Conservation (phyloP, 2,888 invertebrate species). For the Eurytoma adleriae region DNA sequence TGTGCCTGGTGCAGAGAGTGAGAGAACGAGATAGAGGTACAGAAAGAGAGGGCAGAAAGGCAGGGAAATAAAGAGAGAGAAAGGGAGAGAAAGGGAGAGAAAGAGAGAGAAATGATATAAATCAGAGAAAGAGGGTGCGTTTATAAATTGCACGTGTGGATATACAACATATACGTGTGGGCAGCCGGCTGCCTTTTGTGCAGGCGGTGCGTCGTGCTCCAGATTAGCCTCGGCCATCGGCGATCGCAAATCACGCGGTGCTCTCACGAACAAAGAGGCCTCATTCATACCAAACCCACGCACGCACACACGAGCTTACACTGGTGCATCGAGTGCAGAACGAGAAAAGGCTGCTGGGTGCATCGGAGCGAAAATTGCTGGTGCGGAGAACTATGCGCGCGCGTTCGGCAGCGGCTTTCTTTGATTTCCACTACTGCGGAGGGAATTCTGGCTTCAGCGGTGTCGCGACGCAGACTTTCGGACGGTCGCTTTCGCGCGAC, state of each 20-base stretch:
- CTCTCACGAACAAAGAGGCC: conserved; percentile 22
- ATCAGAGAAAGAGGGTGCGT: conserved; percentile 2
- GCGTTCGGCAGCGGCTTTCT: too few species aligned
- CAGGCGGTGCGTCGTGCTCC: conserved; percentile 15
- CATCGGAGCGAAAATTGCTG: too few species aligned
- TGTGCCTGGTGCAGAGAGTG: conserved; percentile 51
- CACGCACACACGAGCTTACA: neutral
- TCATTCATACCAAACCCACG: neutral
- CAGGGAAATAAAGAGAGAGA: neutral
- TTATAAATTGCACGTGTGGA: neutral
- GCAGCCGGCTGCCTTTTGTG: neutral
- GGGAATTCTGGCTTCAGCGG: too few species aligned
- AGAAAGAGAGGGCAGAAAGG: conserved; percentile 1
- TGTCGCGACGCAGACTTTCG: too few species aligned
- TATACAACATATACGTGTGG: neutral
- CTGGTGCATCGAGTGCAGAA: neutral
- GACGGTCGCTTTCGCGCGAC: too few species aligned
- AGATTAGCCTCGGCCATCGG: conserved; percentile 14
- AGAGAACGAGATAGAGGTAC: conserved; percentile 15
- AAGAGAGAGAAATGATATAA: neutral
- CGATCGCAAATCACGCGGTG: conserved; percentile 28
- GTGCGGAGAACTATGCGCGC: too few species aligned
- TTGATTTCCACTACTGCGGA: too few species aligned
- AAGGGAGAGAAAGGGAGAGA: neutral
- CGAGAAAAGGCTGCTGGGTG: neutral